Conservation (phyloP, 2,888 invertebrate genomes). For the Leptopterna dolabrata region DNA sequence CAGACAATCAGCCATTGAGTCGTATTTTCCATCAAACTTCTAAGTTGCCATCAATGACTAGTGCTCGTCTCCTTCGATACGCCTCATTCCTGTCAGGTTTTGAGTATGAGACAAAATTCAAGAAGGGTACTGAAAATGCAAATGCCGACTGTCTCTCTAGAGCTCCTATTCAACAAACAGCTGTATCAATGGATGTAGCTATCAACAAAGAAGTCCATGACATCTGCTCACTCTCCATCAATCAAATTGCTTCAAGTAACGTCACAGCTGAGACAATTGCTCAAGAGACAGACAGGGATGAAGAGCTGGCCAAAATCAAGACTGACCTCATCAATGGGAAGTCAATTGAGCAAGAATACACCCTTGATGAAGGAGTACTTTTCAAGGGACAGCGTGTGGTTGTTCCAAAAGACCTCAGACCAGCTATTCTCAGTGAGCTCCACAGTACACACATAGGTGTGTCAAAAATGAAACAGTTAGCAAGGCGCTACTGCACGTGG, state of each 20-base stretch:
- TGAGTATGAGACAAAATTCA: constrained; percentile 9
- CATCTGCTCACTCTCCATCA: neutral
- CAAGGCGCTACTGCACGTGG: constrained; percentile 62
- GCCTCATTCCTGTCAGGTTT: constrained; percentile 19
- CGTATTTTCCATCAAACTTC: constrained; percentile 12
- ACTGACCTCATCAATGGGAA: neutral
- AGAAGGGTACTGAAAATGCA: neutral
- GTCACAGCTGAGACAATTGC: constrained; percentile 12
- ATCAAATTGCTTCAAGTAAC: neutral
- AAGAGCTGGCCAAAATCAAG: constrained; percentile 5
- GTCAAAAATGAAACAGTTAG: too few species aligned
- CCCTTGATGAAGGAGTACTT: constrained; percentile 38
- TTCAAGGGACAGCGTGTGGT: constrained; percentile 53
- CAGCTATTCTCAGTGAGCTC: neutral
- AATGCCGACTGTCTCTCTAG: constrained; percentile 50
- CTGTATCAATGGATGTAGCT: too few species aligned
- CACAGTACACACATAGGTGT: constrained; percentile 19
- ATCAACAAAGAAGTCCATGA: constrained; percentile 13
- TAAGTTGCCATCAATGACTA: neutral
- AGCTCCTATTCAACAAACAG: too few species aligned
- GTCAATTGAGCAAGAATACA: neutral
- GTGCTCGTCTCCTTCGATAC: too few species aligned
- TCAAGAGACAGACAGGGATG: constrained; percentile 45
- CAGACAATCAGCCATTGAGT: constrained; percentile 49
- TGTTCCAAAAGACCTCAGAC: neutral